Evolutionary conservation across 2,888 invertebrate species (phyloP).

Genomic region (Patella ulyssiponensis): DNA sequence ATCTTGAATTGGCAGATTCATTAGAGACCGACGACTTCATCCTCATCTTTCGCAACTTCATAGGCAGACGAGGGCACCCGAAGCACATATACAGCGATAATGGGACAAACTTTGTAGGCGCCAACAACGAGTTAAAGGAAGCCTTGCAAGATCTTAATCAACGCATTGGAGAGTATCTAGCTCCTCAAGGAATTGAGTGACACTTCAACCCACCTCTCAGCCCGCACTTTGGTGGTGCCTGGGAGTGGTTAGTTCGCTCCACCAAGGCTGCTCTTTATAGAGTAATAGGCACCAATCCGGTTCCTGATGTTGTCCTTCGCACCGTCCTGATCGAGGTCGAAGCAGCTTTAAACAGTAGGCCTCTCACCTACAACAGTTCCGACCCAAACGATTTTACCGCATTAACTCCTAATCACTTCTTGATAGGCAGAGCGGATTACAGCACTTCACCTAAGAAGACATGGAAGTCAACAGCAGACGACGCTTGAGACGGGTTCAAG

Average conservation of each 20-base stretch:
- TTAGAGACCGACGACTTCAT: constrained; percentile 23
- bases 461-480: constrained; percentile 18
- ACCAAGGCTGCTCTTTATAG: constrained; percentile 45
- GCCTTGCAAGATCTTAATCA: constrained; percentile 25
- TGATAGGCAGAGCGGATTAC: constrained; percentile 14
- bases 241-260: constrained; percentile 66
- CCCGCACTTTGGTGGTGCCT: constrained; percentile 66
- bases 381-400: constrained; percentile 25
- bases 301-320: constrained; percentile 12
- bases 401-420: constrained; percentile 28
- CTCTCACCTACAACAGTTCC: constrained; percentile 26
- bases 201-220: constrained; percentile 64
- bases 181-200: constrained; percentile 52
- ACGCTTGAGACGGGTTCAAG: constrained; percentile 18
- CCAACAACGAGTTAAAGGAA: constrained; percentile 28
- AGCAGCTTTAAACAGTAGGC: constrained; percentile 28
- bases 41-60: constrained; percentile 9
- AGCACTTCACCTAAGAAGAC: background rate
- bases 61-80: constrained; percentile 25
- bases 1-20: constrained; percentile 23
- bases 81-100: constrained; percentile 36
- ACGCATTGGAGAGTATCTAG: constrained; percentile 21
- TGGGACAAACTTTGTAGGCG: constrained; percentile 43
- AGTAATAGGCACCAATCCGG: background rate
- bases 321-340: constrained; percentile 24